phyloP scores from a whole-genome alignment of 2,113 vertebrate species.

The Aix galericulata region DNA sequence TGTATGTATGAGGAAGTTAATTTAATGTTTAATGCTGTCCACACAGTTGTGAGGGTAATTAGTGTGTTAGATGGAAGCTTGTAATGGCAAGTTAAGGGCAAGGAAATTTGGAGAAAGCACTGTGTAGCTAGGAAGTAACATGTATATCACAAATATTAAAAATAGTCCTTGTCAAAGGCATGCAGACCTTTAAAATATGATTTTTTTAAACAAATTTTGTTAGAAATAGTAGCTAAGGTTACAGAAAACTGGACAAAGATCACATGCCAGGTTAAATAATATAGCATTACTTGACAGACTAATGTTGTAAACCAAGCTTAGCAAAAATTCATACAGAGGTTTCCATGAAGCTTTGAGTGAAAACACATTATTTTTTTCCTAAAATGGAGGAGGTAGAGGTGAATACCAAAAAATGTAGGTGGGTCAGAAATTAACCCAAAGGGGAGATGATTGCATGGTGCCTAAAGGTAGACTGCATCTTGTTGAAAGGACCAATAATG shows the following conservation, averaged over 20 bases:
- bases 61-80: background rate
- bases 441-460: background rate
- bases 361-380: background rate
- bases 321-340: background rate
- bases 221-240: background rate
- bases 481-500: background rate
- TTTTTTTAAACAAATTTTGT: background rate
- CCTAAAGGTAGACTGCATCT: background rate
- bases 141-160: background rate
- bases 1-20: background rate
- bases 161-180: background rate
- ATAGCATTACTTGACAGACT: background rate
- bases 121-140: background rate
- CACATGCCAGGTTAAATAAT: rapidly evolving
- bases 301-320: background rate
- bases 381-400: background rate
- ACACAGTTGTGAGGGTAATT: background rate
- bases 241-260: background rate
- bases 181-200: background rate
- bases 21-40: background rate
- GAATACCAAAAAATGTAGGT: background rate
- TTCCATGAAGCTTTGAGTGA: background rate
- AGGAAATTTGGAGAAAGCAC: background rate
- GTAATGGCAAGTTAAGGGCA: background rate
- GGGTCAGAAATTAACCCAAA: background rate